Base-by-base conservation (phyloP, 2,888 invertebrate genomes). In the Pyrochroa serraticornis region DNA sequence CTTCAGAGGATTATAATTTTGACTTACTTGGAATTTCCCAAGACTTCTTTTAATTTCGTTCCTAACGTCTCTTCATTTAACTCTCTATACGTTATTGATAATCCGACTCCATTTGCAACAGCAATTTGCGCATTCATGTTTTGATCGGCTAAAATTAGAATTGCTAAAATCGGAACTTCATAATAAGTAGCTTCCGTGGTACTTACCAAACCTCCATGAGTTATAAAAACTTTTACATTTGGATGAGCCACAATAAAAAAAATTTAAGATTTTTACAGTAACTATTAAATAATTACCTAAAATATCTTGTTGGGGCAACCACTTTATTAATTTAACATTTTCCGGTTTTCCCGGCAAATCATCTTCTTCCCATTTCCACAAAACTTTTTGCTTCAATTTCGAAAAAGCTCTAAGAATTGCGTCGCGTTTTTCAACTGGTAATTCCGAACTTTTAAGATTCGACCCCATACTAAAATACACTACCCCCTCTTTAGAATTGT, bases 311-410 rank as follows among this genome's bases (percentile, higher is more conserved):
- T 75, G 75, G 22, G 75, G 74, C 38, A 74, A 58, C 75, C 75
- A 75, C 14, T 65, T 69, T 3, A 60, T 63, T 7, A 78, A 68
- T 62, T 73, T 73, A 0, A 84, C 73, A 64, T 82, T 81, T n/a
- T 68, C 60, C 1, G 79, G 77, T 33, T 66, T 60, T 7, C 47
- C 54, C 2, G 63, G 63, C 30, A 67, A 22, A 7, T 47, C 44
- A 14, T 83, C 80, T 0, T 83, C 82, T 62, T 88, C 87, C 84
- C 86, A 89, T 77, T 89, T 89, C 87, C 87, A 87, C 13, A 89
- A 68, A 0, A 89, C 82, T 2, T 81, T 84, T 60, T 87, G 84
- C 57, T 87, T 85, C 0, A 88, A 65, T 57, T 79, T 80, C 0
- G 81, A 77, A 50, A 89, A 84, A 1, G 82, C 83, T 50, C 83